Conservation (phyloP, 64 coral and sea anemone genomes). For the Stichodactyla mertensii region DNA sequence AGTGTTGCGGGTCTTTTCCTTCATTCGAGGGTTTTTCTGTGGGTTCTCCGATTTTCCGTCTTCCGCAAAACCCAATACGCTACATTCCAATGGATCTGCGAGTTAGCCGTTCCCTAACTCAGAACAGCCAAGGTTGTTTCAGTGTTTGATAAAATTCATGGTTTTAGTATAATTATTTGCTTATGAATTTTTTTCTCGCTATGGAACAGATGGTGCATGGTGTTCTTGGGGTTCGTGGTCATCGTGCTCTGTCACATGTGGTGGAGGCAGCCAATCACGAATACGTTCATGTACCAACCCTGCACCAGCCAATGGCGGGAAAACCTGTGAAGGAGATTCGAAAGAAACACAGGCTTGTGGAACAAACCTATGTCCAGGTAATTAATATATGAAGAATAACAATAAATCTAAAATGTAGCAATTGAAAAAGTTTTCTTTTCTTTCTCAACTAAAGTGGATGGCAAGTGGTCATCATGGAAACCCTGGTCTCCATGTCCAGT, state of each 20-base stretch:
- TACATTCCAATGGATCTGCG: no score
- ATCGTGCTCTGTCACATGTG: slow-evolving; percentile 16
- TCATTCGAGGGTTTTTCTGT: no score
- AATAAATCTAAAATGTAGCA: background rate
- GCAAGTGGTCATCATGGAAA: background rate
- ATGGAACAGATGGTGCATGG: background rate
- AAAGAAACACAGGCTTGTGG: background rate
- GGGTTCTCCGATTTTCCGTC: no score
- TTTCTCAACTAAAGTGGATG: background rate
- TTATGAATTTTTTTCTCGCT: no score
- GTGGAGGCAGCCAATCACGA: background rate
- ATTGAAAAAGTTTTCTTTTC: background rate
- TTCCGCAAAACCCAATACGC: no score
- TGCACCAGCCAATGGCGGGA: background rate
- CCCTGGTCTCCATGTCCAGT: background rate
- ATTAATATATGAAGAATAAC: background rate
- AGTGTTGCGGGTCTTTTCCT: no score
- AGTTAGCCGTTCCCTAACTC: no score
- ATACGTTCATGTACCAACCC: background rate
- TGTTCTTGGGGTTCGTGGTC: background rate
- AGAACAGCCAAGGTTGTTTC: no score
- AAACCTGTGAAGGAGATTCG: background rate
- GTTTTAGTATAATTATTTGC: no score
- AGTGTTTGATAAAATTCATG: no score
- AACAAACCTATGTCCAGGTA: background rate